Base-by-base conservation (phyloP, 2,113 vertebrate genomes). In the Alectura lathami region DNA sequence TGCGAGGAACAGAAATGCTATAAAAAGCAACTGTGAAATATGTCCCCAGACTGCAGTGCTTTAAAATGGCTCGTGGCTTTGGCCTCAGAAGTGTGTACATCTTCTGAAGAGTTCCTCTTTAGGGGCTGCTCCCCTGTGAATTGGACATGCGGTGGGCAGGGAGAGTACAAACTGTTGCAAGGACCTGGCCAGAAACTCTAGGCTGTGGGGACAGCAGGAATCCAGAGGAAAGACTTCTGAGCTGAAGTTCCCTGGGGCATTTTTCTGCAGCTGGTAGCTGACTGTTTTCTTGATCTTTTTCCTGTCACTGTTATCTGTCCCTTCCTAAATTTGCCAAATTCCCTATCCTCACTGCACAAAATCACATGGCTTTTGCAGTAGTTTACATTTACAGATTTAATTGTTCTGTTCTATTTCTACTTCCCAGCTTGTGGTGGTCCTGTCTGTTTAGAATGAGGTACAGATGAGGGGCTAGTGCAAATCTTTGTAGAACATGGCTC, bases 241-340 rank as follows among this genome's bases (percentile, higher is more conserved):
- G 34, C 20, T 62, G 8, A 53, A 43, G 45, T 47, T 84, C 23
- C 8, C 11, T 13, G 22, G n/a, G 34, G 4, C 22, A 21, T 60
- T 83, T 77, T 77, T 89, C 48, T 76, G 27, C 53, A 59, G 34
- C 24, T 80, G 15, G 45, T 34, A 3, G 6, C 17, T 86, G 32
- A 29, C 36, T 6, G 1, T 81, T 60, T 86, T 34, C 26, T 56
- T 3, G 2, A n/a, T 38, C 26, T 43, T 85, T 57, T 54, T 72
- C 20, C 83, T 64, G 34, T 68, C 53, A 23, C 36, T 53, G n/a
- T 51, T 51, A 56, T 56, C 18, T 51, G 15, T 64, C 74, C 36
- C 64, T 0, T 54, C 24, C 18, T 38, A 54, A 59, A 73, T 34
- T 72, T 53, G 38, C 3, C 0, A 0, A 59, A 40, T 48, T 51